Percentiles rank a stretch among this genome's conserved stretches.
Conservation (phyloP, 2,888 invertebrate species). For the Tenthredo livida region DNA sequence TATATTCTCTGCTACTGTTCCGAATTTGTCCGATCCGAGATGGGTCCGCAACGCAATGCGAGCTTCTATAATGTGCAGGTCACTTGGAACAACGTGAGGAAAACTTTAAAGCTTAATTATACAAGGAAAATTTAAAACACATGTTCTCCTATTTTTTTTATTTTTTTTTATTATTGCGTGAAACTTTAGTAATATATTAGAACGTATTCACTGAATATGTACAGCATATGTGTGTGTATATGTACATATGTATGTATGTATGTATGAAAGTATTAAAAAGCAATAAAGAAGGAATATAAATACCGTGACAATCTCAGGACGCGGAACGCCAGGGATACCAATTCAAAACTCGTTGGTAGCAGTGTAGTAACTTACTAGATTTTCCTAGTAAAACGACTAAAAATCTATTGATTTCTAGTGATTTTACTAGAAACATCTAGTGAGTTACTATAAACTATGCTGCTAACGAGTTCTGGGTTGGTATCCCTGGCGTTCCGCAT, state of each 20-base stretch:
- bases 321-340: too few species aligned
- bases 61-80: background rate
- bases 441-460: too few species aligned
- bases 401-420: too few species aligned
- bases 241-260: background rate
- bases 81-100: background rate
- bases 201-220: background rate
- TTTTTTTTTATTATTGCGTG: background rate
- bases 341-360: too few species aligned
- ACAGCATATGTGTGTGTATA: background rate
- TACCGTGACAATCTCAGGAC: too few species aligned
- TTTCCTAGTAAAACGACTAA: too few species aligned
- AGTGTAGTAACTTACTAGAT: too few species aligned
- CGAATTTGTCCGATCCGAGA: constrained; percentile 4
- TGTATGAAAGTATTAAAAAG: background rate
- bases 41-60: background rate
- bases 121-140: background rate
- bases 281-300: background rate
- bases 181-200: background rate
- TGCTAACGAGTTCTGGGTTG: too few species aligned
- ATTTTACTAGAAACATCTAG: too few species aligned
- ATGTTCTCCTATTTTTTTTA: background rate
- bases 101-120: constrained; percentile 6
- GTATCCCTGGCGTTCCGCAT: too few species aligned
- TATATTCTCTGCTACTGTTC: background rate